A percentile compares a stretch with the other conserved stretches of the same genome.
phyloP scores from a whole-genome alignment of 2,113 vertebrate genomes.

The Rhipidura dahli region DNA sequence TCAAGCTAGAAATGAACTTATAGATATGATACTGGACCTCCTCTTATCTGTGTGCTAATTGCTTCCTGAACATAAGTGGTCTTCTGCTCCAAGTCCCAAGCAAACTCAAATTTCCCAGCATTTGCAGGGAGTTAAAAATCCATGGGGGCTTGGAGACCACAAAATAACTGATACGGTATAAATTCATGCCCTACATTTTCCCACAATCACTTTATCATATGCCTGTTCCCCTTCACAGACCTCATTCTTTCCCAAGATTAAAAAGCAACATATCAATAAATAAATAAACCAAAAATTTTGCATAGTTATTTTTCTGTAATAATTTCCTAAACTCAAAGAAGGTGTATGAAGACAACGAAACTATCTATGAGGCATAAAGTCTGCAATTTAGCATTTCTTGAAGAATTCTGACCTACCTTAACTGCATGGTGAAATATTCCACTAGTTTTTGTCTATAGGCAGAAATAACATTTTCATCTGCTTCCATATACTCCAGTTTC shows the following conservation, averaged over 20 bases:
- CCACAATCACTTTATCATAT: not conserved
- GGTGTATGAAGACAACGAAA: not conserved
- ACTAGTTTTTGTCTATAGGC: constrained; percentile 86
- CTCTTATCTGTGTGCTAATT: not conserved
- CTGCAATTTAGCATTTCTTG: not conserved
- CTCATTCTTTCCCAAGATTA: not conserved
- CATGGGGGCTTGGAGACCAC: not conserved
- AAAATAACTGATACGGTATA: not conserved
- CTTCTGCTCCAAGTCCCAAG: not conserved
- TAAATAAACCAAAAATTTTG: not conserved
- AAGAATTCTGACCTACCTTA: constrained; percentile 74
- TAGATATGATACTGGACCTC: not conserved
- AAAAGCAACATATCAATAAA: not conserved
- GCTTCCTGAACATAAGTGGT: not conserved
- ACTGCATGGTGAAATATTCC: constrained; percentile 84
- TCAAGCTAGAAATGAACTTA: not conserved
- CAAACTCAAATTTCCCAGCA: not conserved
- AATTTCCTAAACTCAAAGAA: not conserved
- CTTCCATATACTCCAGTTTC: constrained; percentile 83
- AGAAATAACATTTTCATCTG: constrained; percentile 62
- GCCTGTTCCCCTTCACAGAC: not conserved
- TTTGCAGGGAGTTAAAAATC: not conserved
- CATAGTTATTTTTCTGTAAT: not conserved
- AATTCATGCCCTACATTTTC: not conserved
- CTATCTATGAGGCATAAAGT: not conserved